These are phyloP conservation scores for Anarsia innoxiella DNA, from an alignment of 2,888 invertebrate species.

Conservation along the genomic window DNA sequence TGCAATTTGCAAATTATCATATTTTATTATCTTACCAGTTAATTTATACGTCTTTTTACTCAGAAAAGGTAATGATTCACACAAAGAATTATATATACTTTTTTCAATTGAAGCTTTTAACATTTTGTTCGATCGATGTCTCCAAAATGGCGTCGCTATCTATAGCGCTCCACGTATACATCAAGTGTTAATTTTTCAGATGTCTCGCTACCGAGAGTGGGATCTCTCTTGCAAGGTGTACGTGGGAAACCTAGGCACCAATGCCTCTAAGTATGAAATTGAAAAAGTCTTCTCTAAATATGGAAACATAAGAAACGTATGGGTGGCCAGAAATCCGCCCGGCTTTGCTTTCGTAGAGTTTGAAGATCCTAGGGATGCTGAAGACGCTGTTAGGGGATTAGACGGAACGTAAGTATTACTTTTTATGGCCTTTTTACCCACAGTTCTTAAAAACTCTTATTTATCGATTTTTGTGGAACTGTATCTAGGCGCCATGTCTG, in stretches of 20 bases:
- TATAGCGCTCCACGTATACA: constrained; percentile 18
- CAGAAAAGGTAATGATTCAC: too few relatives aligned
- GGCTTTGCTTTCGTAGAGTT: constrained; percentile 94
- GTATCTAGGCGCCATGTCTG: constrained; percentile 10
- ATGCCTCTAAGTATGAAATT: constrained; percentile 91
- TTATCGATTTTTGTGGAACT: constrained; percentile 15
- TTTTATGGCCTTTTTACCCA: constrained; percentile 7
- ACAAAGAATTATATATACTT: too few relatives aligned
- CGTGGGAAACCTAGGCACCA: constrained; percentile 92
- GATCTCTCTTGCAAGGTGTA: constrained; percentile 93
- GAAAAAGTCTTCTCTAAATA: constrained; percentile 92
- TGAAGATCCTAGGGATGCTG: constrained; percentile 91
- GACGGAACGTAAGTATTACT: constrained; percentile 78
- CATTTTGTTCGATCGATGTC: too few relatives aligned
- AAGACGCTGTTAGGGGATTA: constrained; percentile 87
- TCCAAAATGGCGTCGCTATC: constrained; percentile 36
- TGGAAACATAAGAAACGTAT: constrained; percentile 91
- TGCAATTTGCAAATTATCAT: too few relatives aligned
- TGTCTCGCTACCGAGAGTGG: constrained; percentile 86
- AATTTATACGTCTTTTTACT: too few relatives aligned
- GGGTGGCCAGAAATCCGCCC: constrained; percentile 95
- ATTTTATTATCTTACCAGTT: too few relatives aligned
- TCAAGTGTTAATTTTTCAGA: constrained; percentile 55
- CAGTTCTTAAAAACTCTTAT: too few relatives aligned
- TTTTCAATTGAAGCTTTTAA: too few relatives aligned